These are phyloP conservation scores for Etheostoma nigrum DNA, from an alignment of 2,797 vertebrate genomes.

Conservation along the genomic window DNA sequence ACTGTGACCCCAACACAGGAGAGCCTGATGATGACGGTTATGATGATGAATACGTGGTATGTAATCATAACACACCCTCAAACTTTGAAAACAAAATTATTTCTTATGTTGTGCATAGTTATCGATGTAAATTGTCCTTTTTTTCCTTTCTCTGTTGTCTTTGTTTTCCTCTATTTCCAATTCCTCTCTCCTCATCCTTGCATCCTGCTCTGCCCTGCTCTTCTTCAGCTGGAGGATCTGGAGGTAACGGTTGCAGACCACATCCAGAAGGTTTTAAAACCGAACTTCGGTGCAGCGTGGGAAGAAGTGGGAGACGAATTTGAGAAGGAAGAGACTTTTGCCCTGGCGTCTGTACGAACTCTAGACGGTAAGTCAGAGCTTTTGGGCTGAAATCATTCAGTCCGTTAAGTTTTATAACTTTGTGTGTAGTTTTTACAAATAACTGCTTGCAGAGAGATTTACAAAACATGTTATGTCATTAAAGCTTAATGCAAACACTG, in stretches of 20 bases:
- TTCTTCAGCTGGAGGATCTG: conserved; percentile 91
- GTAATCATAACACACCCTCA: conserved; percentile 8
- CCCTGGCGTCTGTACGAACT: conserved; percentile 93
- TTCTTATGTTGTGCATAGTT: neutral
- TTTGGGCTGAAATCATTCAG: neutral
- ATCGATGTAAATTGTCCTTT: neutral
- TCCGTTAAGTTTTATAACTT: neutral
- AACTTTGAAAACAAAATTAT: neutral
- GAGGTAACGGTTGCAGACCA: conserved; percentile 96
- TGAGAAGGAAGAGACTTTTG: conserved; percentile 98
- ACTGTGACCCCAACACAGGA: conserved; percentile 96
- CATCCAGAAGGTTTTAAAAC: conserved; percentile 95
- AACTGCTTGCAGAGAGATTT: neutral
- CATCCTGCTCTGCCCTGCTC: neutral
- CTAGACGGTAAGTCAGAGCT: conserved; percentile 86
- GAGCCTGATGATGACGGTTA: conserved; percentile 95
- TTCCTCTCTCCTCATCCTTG: neutral
- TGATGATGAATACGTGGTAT: conserved; percentile 96
- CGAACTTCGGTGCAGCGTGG: conserved; percentile 96
- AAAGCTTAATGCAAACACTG: neutral
- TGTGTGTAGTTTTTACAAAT: neutral
- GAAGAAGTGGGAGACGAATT: conserved; percentile 95
- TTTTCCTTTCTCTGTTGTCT: too few relatives aligned
- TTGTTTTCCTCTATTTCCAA: neutral
- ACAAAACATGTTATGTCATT: neutral